Evolutionary conservation across 2,113 vertebrate species (phyloP).

Genomic region (Eolophus roseicapilla): DNA sequence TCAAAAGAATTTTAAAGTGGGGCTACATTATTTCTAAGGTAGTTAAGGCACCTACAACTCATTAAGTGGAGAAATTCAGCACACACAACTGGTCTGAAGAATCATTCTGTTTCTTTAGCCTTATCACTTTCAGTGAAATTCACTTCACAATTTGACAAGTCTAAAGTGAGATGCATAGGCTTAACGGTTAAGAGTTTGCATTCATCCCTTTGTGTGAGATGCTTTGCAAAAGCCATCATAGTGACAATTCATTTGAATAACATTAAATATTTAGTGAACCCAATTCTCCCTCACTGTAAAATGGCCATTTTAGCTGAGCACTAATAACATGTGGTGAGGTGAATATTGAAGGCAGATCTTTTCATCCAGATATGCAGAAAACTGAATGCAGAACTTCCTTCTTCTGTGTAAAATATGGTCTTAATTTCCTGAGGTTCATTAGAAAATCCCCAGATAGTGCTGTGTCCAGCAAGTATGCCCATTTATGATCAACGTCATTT

Average conservation of each 20-base stretch:
- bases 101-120: background rate
- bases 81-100: background rate
- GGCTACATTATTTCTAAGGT: background rate
- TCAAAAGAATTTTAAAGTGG: background rate
- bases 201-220: background rate
- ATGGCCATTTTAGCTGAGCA: background rate
- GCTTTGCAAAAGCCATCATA: background rate
- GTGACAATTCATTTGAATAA: constrained; percentile 8
- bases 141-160: background rate
- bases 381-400: background rate
- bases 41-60: background rate
- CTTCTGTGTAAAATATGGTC: background rate
- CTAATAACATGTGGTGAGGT: background rate
- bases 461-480: background rate
- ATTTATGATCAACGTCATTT: background rate
- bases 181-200: background rate
- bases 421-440: background rate
- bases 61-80: background rate
- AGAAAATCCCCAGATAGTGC: background rate
- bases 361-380: background rate
- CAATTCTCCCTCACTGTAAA: background rate
- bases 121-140: background rate
- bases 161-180: background rate
- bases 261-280: constrained; percentile 41
- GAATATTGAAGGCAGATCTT: background rate